A percentile compares a stretch with the other conserved stretches of the same genome.
phyloP scores from a whole-genome alignment of 2,113 vertebrate genomes.

The Megalops atlanticus region DNA sequence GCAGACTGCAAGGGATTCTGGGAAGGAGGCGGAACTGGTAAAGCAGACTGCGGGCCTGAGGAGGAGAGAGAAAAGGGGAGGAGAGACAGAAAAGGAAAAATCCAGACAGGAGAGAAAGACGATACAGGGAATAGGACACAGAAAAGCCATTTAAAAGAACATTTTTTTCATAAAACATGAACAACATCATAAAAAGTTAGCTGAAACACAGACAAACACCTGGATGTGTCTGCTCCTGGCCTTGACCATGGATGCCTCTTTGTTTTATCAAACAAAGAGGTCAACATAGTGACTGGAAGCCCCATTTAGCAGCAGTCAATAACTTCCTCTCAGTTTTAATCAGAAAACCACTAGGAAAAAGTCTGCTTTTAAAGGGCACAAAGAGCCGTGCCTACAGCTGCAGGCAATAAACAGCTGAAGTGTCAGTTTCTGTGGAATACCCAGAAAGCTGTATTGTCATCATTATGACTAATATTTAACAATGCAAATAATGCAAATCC shows the following conservation, averaged over 20 bases:
- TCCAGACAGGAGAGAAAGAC: fast-evolving
- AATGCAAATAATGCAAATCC: no score
- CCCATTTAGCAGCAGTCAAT: no score
- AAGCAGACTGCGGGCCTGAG: conserved; percentile 91
- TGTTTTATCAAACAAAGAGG: not conserved
- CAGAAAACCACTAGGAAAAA: no score
- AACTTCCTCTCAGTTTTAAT: no score
- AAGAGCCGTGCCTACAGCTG: no score
- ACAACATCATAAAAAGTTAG: conserved; percentile 5
- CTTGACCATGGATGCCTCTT: not conserved
- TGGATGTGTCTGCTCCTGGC: not conserved
- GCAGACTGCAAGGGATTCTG: conserved; percentile 92
- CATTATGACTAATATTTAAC: no score
- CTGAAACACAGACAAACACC: conserved; percentile 7
- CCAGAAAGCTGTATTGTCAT: no score
- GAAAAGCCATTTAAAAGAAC: no score
- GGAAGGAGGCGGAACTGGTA: conserved; percentile 94
- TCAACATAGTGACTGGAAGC: no score
- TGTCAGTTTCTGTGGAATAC: no score
- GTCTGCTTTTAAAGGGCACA: no score
- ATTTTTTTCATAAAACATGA: not conserved
- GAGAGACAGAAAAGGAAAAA: conserved; percentile 22
- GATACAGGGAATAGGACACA: not conserved
- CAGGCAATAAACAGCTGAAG: no score
- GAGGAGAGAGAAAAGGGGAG: not conserved